Evolutionary conservation across 1,140 invertebrate species (phyloP), one percentile per base, ranked within the genome.

Genomic region (Spodoptera litura): DNA sequence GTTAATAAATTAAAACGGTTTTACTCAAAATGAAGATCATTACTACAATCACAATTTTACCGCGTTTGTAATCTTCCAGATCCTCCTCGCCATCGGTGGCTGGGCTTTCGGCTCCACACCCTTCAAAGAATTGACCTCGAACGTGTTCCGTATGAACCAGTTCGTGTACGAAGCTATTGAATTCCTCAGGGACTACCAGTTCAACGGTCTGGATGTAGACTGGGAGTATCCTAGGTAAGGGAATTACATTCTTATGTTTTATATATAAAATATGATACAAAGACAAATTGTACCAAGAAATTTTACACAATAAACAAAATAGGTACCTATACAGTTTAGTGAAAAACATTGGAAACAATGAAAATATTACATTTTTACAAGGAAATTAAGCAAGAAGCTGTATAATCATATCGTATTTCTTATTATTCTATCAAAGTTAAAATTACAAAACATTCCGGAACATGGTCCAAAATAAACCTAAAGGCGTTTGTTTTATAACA

Each of bases 181-280:
- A 84, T 99, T 99, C 94, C 95, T 99, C 2, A 95, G 98, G 31
- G 97, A 98, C 87, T 97, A 98, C 83, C 97, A 98, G 91, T 99
- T 99, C 89, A 98, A 99, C 88, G 99, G 99, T 6, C 93, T 99
- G n/a, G 98, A 99, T 84, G 97, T 99, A 0, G 98, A 99, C 88
- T 99, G 99, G 98, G 98, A 99, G 94, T 99, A 99, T 94, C 98
- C 98, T 3, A 96, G 96, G 96, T 96, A 92, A 91, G 73, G 12
- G 11, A 52, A 56, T 9, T 56, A n/a, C 10, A 8, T 15, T 20
- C 20, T 20, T 20, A 20, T 20, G 20, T 20, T 20, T 20, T 0
- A 20, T 20, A 0, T 20, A 0, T 20, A 20, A 20, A 20, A 20
- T 20, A 20, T 0, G 20, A 1, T 20, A 20, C 20, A 20, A 20